These are phyloP conservation scores for human (Homo sapiens) DNA, from an alignment of 2,113 vertebrate species.

Conservation along the genomic window GRCh38 chr19:55859001-55859500, in stretches of 20 bases:
- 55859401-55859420: too few species aligned
- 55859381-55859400: neutral
- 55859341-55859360: neutral
- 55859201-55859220: neutral
- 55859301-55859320: neutral
- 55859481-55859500: neutral
- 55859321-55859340: rapidly evolving
- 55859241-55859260: neutral
- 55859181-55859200: neutral
- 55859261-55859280: rapidly evolving
- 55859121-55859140: rapidly evolving
- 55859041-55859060: neutral
- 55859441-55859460: neutral
- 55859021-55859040: rapidly evolving
- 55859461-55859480: too few species aligned
- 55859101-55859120: neutral
- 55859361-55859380: neutral
- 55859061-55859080: slow-evolving; percentile 63
- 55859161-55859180: slow-evolving; percentile 32
- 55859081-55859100: neutral
- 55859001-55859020: rapidly evolving
- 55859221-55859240: neutral
- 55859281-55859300: neutral
- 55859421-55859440: neutral
- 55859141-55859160: rapidly evolving